These are phyloP conservation scores for Ascaphus truei DNA, from an alignment of 2,113 vertebrate species.

Conservation along the genomic window DNA sequence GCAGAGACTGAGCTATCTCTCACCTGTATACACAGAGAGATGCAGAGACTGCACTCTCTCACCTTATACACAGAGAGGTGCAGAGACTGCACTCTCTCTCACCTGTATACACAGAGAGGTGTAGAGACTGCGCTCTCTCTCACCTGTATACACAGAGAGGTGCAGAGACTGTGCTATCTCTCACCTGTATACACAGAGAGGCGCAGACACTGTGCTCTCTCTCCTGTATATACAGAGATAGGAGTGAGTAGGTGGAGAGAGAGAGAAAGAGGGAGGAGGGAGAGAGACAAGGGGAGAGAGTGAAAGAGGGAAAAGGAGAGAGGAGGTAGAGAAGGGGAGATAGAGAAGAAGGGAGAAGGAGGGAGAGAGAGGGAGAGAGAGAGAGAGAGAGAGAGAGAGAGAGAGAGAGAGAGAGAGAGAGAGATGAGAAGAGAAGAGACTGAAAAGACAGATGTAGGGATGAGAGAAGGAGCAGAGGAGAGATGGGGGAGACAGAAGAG, in stretches of 20 bases:
- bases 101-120: neutral
- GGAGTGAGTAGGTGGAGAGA: neutral
- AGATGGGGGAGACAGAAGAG: neutral
- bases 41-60: no score
- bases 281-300: neutral
- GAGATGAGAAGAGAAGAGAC: neutral
- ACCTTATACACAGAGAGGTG: no score
- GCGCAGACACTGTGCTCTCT: neutral
- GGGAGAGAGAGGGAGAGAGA: neutral
- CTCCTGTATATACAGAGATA: neutral
- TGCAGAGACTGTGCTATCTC: neutral
- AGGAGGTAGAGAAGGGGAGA: neutral
- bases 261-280: neutral
- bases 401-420: no score
- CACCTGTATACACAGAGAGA: no score
- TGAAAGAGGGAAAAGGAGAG: neutral
- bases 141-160: neutral
- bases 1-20: no score
- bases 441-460: constrained; percentile 12
- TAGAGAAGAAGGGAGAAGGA: neutral
- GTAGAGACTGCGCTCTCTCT: no score
- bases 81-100: no score
- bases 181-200: neutral
- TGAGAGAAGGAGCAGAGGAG: neutral
- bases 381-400: neutral